These are phyloP conservation scores for Metaphire vulgaris DNA, from an alignment of 1,140 invertebrate species.

Conservation along the genomic window DNA sequence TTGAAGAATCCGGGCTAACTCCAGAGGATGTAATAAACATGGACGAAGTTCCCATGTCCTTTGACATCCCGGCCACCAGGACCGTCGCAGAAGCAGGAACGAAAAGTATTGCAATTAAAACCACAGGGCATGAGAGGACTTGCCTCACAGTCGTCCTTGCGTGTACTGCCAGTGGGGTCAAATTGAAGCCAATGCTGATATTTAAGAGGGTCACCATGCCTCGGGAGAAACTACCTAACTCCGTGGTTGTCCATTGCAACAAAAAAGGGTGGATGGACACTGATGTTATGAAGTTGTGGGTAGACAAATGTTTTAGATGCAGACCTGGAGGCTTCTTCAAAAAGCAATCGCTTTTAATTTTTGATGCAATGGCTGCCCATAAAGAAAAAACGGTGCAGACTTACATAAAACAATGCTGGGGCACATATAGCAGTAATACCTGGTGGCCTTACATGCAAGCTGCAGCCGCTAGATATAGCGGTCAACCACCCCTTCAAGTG, in stretches of 20 bases:
- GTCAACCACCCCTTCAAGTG: slow-evolving; percentile 41
- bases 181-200: slow-evolving; percentile 1
- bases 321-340: slow-evolving; percentile 25
- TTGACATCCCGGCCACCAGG: background rate
- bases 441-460: slow-evolving; percentile 33
- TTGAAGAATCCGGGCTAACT: background rate
- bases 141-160: slow-evolving; percentile 1
- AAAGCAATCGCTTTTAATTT: slow-evolving; percentile 20
- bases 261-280: background rate
- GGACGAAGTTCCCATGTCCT: slow-evolving; percentile 4
- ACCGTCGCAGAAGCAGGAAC: background rate
- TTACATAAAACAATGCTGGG: slow-evolving; percentile 13
- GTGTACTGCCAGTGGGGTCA: background rate
- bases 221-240: background rate
- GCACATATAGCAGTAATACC: slow-evolving; percentile 31
- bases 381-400: slow-evolving; percentile 22
- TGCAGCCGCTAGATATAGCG: slow-evolving; percentile 41
- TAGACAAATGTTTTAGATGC: background rate
- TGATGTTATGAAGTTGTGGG: background rate
- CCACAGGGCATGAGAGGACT: no score
- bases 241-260: background rate
- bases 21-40: background rate
- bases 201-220: slow-evolving; percentile 1
- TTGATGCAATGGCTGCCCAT: slow-evolving; percentile 31
- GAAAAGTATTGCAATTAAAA: no score